Evolutionary conservation across 30 jellyfish, hydroid and myxozoan genomes (phyloP).

Genomic region (Pseudorhiza aurosa): DNA sequence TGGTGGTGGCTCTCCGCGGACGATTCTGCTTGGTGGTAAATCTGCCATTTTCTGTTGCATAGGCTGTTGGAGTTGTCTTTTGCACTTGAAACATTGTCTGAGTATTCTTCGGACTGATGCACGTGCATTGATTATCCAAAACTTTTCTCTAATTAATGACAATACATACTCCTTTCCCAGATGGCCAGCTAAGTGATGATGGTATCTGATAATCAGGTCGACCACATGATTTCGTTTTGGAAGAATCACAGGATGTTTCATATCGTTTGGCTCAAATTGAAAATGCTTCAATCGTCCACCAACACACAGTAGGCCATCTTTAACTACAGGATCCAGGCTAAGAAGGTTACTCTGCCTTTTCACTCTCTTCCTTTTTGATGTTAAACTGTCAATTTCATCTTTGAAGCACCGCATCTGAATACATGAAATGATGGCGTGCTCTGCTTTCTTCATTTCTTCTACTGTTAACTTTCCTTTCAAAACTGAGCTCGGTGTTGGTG

Average conservation of each 20-base stretch:
- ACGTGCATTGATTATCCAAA: conserved; percentile 42
- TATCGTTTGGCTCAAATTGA: background rate
- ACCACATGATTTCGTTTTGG: background rate
- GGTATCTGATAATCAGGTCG: background rate
- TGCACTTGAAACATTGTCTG: conserved; percentile 10
- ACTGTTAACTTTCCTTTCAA: background rate
- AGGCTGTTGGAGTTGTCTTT: conserved; percentile 13
- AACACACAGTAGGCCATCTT: background rate
- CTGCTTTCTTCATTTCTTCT: background rate
- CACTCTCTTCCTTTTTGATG: background rate
- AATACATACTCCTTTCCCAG: background rate
- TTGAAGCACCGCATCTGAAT: background rate
- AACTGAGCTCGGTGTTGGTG: background rate
- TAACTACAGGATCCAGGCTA: background rate
- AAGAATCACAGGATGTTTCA: background rate
- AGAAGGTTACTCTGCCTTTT: background rate
- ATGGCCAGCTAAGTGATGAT: too few relatives aligned
- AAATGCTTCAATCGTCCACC: background rate
- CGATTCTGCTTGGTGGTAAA: conserved; percentile 21
- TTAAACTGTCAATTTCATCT: background rate
- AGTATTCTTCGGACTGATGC: conserved; percentile 19
- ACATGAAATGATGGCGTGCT: background rate
- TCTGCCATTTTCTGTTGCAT: conserved; percentile 48
- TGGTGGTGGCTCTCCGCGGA: conserved; percentile 24
- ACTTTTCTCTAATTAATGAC: conserved; percentile 7